These are phyloP conservation scores for Stegana nigrithorax DNA, from an alignment of 2,888 invertebrate genomes.

Conservation along the genomic window DNA sequence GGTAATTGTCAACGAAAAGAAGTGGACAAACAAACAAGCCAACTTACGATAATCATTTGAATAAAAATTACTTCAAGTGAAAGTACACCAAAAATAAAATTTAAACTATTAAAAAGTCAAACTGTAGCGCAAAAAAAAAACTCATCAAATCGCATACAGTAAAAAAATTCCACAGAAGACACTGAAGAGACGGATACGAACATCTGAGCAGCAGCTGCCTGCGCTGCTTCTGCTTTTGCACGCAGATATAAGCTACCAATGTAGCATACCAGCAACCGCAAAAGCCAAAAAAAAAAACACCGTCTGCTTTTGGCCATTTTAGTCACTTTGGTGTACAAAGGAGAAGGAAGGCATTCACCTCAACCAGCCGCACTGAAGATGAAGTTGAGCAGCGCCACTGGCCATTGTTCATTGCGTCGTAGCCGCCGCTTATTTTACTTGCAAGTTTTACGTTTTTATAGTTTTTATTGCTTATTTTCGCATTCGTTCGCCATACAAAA, in stretches of 20 bases:
- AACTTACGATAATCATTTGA: conserved; percentile 36
- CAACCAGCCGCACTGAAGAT: background rate
- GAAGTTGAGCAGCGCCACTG: background rate
- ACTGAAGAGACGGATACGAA: background rate
- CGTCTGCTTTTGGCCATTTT: background rate
- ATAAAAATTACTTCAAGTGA: conserved; percentile 41
- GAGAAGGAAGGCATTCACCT: conserved; percentile 16
- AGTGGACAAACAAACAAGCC: background rate
- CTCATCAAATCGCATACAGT: background rate
- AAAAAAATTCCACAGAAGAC: background rate
- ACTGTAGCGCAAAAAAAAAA: background rate
- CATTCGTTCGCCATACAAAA: no score
- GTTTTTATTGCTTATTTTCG: no score
- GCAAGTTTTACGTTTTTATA: no score
- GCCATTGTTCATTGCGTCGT: background rate
- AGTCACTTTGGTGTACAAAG: background rate
- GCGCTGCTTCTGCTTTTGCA: background rate
- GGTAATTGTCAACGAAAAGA: conserved; percentile 1
- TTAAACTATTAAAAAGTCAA: background rate
- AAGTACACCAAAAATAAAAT: conserved; percentile 37
- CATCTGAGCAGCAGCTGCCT: no score
- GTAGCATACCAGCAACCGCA: conserved; percentile 4
- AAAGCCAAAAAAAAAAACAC: background rate
- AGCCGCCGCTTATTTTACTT: background rate
- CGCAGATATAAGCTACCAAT: no score